A percentile compares a stretch with the other conserved stretches of the same genome.
Conservation (phyloP, 2,888 invertebrate genomes). For the Steinernema carpocapsae region DNA sequence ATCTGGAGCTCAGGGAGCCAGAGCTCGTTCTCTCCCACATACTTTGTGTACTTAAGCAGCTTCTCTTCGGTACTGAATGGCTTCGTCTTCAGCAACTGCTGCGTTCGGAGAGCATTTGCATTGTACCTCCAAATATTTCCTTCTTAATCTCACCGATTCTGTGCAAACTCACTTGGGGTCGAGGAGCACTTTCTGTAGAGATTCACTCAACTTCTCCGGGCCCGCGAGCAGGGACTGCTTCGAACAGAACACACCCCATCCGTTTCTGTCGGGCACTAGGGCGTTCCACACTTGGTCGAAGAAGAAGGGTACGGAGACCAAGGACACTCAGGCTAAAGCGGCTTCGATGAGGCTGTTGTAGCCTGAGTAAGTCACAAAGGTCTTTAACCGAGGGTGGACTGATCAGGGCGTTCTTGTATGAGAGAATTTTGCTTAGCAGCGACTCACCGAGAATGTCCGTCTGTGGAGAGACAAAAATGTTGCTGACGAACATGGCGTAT, state of each 20-base stretch:
- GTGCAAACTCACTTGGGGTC: slow-evolving; percentile 46
- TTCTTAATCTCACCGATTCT: no score
- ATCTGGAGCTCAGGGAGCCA: slow-evolving; percentile 17
- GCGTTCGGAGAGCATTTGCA: not conserved
- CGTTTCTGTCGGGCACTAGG: slow-evolving; percentile 54
- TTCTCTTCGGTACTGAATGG: slow-evolving; percentile 21
- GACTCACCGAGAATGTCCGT: slow-evolving; percentile 48
- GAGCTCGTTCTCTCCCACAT: slow-evolving; percentile 2
- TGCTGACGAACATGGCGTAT: slow-evolving; percentile 42
- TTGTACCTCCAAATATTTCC: slow-evolving; percentile 10
- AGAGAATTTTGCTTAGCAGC: no score
- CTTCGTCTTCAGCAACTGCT: slow-evolving; percentile 5
- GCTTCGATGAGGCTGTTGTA: slow-evolving; percentile 60
- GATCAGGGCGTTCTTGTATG: not conserved
- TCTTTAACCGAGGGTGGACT: slow-evolving; percentile 54
- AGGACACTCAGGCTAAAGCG: slow-evolving; percentile 50
- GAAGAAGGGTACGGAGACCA: slow-evolving; percentile 57
- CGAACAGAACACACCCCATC: slow-evolving; percentile 45
- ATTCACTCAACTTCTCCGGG: slow-evolving; percentile 43
- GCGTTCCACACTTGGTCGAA: slow-evolving; percentile 61
- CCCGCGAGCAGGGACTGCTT: slow-evolving; percentile 17
- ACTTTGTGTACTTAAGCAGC: not conserved
- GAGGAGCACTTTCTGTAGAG: slow-evolving; percentile 44
- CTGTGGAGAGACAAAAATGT: slow-evolving; percentile 57
- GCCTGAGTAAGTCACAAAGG: slow-evolving; percentile 62